These are phyloP conservation scores for Drosophila teissieri DNA, from an alignment of 1,140 invertebrate species.

Conservation along the genomic window DNA sequence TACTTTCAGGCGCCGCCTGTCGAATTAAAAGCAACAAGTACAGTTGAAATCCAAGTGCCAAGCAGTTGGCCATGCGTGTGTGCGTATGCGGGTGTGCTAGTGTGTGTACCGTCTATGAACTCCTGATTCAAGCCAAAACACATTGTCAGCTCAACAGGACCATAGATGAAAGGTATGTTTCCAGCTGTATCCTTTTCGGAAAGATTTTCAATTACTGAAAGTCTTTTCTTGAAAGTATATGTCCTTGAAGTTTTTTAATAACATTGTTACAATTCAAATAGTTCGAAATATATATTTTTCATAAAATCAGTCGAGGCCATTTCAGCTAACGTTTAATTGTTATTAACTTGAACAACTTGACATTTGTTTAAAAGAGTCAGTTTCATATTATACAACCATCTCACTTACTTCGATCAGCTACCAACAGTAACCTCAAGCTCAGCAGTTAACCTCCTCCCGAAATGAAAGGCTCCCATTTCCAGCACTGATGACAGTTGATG, in stretches of 20 bases:
- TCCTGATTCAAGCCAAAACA: conserved; percentile 4
- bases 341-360: no score
- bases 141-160: neutral
- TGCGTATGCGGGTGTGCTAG: conserved; percentile 1
- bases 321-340: no score
- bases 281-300: no score
- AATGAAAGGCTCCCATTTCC: conserved; percentile 19
- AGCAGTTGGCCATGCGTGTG: neutral
- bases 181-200: neutral
- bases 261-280: no score
- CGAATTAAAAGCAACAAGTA: conserved; percentile 68
- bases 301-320: no score
- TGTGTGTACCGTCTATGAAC: conserved; percentile 4
- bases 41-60: conserved; percentile 37
- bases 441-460: neutral
- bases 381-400: no score
- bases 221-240: neutral
- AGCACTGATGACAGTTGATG: conserved; percentile 74
- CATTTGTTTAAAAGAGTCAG: no score
- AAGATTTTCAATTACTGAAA: neutral
- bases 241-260: no score
- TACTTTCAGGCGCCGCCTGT: conserved; percentile 35
- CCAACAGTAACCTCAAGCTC: neutral
- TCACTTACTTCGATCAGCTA: neutral
- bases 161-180: conserved; percentile 2